Evolutionary conservation across 2,888 invertebrate genomes (phyloP).

Genomic region (Hirtodrosophila trivittata): DNA sequence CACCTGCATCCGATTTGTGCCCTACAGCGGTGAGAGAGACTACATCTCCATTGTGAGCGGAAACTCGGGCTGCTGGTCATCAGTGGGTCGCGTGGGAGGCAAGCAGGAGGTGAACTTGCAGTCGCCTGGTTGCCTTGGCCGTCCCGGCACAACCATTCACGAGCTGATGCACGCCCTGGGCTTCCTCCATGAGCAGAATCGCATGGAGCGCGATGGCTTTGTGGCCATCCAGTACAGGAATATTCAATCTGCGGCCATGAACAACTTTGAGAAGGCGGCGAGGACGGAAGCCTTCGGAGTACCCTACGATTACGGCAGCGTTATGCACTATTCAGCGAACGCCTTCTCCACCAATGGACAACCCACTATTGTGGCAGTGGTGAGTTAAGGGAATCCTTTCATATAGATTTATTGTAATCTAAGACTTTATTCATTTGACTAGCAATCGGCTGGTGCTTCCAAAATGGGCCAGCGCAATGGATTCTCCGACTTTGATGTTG

Average conservation of each 20-base stretch:
- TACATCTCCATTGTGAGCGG: slow-evolving; percentile 88
- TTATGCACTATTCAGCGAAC: slow-evolving; percentile 92
- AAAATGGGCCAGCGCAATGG: slow-evolving; percentile 90
- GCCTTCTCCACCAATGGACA: slow-evolving; percentile 90
- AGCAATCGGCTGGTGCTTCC: slow-evolving; percentile 79
- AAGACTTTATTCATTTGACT: not conserved
- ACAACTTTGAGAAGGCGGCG: slow-evolving; percentile 89
- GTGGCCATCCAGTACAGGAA: slow-evolving; percentile 88
- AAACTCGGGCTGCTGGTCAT: slow-evolving; percentile 92
- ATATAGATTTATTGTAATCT: not conserved
- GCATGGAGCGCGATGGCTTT: slow-evolving; percentile 89
- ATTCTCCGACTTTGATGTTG: slow-evolving; percentile 89
- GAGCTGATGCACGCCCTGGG: slow-evolving; percentile 92
- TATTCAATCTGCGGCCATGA: slow-evolving; percentile 87
- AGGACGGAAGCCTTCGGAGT: slow-evolving; percentile 88
- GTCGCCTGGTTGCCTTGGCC: slow-evolving; percentile 88
- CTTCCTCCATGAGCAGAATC: slow-evolving; percentile 92
- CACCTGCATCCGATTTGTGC: slow-evolving; percentile 91
- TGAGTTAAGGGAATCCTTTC: slow-evolving; percentile 70
- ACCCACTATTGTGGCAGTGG: slow-evolving; percentile 89
- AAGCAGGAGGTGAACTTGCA: slow-evolving; percentile 89
- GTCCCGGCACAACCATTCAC: slow-evolving; percentile 89
- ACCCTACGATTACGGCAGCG: slow-evolving; percentile 91
- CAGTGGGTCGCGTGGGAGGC: slow-evolving; percentile 89
- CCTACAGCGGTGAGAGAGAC: slow-evolving; percentile 87